Evolutionary conservation across 2,797 vertebrate genomes (phyloP), one percentile per base, ranked within the genome.

Genomic region (Macroramphosus scolopax): DNA sequence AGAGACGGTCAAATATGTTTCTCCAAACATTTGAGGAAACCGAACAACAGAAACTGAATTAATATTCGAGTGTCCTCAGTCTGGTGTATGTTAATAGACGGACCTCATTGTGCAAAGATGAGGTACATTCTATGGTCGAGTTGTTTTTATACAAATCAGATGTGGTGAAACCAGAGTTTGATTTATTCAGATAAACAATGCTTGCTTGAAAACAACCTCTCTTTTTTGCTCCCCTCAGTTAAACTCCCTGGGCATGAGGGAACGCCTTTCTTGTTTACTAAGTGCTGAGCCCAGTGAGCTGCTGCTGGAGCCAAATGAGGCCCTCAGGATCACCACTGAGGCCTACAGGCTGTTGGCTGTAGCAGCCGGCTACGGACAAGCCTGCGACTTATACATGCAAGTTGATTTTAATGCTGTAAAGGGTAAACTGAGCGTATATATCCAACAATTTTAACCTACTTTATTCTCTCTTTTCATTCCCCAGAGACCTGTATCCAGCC

Each of bases 401-500:
- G 80, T 56, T 6, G 16, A 47, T 7, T 8, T 17, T 4, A 12
- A 10, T 14, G 26, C 32, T 22, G 30, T 3, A 6, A 22, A 26
- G 7, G 25, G 8, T 9, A 7, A 6, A 7, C 6, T 9, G 25
- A 6, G 25, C 8, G 8, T 7, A 9, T 2, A 10, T 10, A 29
- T 29, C 28, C 10, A 11, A 29, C 28, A 9, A 11, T 10, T 11
- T 9, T 11, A 8, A 29, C 28, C 28, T 29, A 12, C 2, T 31
- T 30, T 5, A 29, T 43, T 30, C 15, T 16, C 24, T 10, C 16
- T 3, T n/a, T n/a, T n/a, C n/a, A n/a, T n/a, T 67, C 32, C 48
- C n/a, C 68, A 99, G 97, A 81, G 94, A 98, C 61, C 87, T 99
- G 16, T 98, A 97, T 71, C 91, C 94, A 17, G 86, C 94, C 58